These are phyloP conservation scores for Bambusicola thoracicus DNA, from an alignment of 2,113 vertebrate genomes.

Conservation along the genomic window DNA sequence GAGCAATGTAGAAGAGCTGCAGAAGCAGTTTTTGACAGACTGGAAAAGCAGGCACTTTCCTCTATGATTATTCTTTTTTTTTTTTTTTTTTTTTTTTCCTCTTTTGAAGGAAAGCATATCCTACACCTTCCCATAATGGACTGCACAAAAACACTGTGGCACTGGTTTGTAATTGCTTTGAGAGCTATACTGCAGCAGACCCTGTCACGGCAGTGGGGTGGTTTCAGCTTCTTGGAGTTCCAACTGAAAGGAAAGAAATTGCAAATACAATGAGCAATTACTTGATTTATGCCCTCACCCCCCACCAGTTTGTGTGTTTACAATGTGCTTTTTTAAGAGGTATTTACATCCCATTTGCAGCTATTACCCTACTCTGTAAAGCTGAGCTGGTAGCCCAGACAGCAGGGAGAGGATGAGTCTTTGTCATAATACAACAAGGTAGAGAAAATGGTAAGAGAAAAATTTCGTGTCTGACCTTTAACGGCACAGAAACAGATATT, in stretches of 20 bases:
- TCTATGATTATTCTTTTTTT: neutral
- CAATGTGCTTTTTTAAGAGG: neutral
- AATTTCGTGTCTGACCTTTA: neutral
- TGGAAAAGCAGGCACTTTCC: constrained; percentile 59
- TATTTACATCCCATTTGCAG: neutral
- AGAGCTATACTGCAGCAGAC: constrained; percentile 33
- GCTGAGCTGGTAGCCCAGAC: neutral
- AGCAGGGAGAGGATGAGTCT: neutral
- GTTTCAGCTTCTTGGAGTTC: constrained; percentile 83
- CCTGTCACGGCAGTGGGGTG: constrained; percentile 75
- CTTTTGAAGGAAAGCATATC: neutral
- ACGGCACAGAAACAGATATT: neutral
- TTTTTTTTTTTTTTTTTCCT: neutral
- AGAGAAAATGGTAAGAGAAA: neutral
- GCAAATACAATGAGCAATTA: constrained; percentile 59
- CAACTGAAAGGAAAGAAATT: constrained; percentile 80
- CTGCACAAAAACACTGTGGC: constrained; percentile 8
- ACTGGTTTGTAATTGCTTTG: constrained; percentile 35
- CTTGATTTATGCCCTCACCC: neutral
- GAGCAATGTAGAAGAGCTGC: neutral
- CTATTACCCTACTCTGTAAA: neutral
- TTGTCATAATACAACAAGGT: neutral
- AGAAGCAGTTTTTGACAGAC: constrained; percentile 49
- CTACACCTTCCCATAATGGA: neutral
- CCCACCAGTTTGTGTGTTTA: neutral